A percentile compares a stretch with the other conserved stretches of the same genome.
Evolutionary conservation across 2,113 vertebrate genomes (phyloP).

Genomic region (Cryptomyrus ogoouensis): DNA sequence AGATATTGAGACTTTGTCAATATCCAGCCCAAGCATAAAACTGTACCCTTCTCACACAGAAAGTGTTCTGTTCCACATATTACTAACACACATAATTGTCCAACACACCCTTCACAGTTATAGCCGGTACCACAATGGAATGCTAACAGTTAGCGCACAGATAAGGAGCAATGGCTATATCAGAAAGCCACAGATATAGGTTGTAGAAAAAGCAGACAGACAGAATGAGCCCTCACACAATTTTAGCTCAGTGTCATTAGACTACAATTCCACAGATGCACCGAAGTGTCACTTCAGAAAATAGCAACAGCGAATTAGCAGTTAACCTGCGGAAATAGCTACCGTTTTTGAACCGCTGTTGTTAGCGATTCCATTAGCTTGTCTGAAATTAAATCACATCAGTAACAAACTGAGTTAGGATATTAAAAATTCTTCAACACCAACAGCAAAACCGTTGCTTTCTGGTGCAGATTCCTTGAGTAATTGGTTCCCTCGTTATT

Average conservation of each 20-base stretch:
- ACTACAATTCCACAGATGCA: neutral
- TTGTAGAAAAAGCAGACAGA: neutral
- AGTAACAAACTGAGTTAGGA: neutral
- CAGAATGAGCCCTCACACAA: neutral
- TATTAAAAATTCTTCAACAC: constrained; percentile 5
- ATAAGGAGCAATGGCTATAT: neutral
- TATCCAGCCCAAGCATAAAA: neutral
- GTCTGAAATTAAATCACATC: constrained; percentile 1
- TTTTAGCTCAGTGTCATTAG: neutral
- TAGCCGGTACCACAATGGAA: neutral
- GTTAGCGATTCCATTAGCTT: constrained; percentile 4
- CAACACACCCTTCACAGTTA: neutral
- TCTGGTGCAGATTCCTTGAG: neutral
- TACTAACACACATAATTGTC: neutral
- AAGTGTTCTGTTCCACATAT: neutral
- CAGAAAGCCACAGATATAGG: neutral
- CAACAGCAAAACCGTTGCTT: neutral
- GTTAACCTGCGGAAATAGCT: neutral
- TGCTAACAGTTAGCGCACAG: neutral
- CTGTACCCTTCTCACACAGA: neutral
- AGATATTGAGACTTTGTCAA: neutral
- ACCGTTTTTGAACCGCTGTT: neutral
- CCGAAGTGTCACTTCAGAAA: neutral
- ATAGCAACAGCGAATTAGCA: neutral
- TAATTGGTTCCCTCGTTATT: neutral